phyloP scores from a whole-genome alignment of 1,140 invertebrate species.

The Macrocentrus cingulum region DNA sequence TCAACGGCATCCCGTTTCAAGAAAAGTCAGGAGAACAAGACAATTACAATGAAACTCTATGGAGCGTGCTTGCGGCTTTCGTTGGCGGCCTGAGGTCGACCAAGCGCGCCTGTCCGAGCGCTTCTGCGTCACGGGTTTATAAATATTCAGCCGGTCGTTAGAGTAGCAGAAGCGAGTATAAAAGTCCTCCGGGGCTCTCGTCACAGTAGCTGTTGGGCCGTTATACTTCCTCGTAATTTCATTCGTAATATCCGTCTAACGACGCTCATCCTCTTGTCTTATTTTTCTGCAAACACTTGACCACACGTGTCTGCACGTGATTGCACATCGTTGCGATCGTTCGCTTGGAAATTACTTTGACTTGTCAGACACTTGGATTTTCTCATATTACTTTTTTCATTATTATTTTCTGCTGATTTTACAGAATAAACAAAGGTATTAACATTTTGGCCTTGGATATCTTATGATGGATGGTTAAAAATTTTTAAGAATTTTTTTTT shows the following conservation, averaged over 20 bases:
- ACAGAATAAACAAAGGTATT: too few species aligned
- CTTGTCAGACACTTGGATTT: not conserved
- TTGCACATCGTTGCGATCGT: not conserved
- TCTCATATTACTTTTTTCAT: not conserved
- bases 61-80: conserved; percentile 45
- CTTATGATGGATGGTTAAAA: too few species aligned
- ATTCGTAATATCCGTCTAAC: conserved; percentile 36
- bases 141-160: conserved; percentile 57
- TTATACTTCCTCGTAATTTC: conserved; percentile 38
- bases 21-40: conserved; percentile 56
- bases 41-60: conserved; percentile 59
- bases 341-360: not conserved
- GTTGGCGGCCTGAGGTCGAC: conserved; percentile 47
- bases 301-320: conserved; percentile 10
- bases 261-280: conserved; percentile 7
- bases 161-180: conserved; percentile 30
- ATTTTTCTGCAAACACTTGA: not conserved
- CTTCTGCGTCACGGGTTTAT: conserved; percentile 42
- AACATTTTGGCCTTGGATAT: too few species aligned
- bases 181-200: conserved; percentile 13
- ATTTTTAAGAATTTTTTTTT: too few species aligned
- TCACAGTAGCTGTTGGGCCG: conserved; percentile 33
- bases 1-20: conserved; percentile 53
- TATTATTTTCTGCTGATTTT: too few species aligned
- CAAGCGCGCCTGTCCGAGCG: conserved; percentile 9